Evolutionary conservation across 2,888 invertebrate species (phyloP).

Genomic region (Macrosiphum euphorbiae): DNA sequence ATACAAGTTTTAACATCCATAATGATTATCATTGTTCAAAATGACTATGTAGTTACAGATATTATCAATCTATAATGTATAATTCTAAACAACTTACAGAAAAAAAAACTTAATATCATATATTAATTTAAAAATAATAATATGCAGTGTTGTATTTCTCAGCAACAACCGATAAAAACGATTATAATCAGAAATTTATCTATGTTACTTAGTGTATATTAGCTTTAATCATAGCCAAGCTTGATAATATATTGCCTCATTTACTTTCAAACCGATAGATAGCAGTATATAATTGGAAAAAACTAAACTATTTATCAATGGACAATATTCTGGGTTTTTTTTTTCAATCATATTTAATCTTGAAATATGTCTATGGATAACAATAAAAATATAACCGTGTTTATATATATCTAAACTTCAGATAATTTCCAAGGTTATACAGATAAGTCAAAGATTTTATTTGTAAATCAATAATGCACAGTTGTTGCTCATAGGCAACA

Average conservation of each 20-base stretch:
- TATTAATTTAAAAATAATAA: neutral
- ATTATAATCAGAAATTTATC: too few relatives aligned
- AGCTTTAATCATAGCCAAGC: neutral
- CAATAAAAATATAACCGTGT: constrained; percentile 4
- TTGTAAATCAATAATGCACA: constrained; percentile 14
- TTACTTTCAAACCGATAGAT: neutral
- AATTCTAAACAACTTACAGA: neutral
- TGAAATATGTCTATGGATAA: neutral
- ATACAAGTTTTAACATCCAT: too few relatives aligned
- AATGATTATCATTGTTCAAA: neutral
- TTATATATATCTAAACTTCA: neutral
- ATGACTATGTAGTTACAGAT: neutral
- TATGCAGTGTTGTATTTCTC: too few relatives aligned
- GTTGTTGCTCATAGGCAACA: constrained; percentile 9
- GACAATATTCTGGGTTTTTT: neutral
- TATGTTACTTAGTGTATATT: neutral
- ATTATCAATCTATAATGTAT: too few relatives aligned
- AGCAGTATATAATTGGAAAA: neutral
- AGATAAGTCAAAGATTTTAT: constrained; percentile 30
- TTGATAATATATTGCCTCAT: neutral
- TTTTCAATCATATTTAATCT: neutral
- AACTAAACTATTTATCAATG: neutral
- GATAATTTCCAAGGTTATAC: constrained; percentile 15
- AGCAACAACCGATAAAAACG: too few relatives aligned
- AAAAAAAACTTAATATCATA: too few relatives aligned